Evolutionary conservation across 2,888 invertebrate species (phyloP), one percentile per base, ranked within the genome.

Genomic region (Caenorhabditis becei): DNA sequence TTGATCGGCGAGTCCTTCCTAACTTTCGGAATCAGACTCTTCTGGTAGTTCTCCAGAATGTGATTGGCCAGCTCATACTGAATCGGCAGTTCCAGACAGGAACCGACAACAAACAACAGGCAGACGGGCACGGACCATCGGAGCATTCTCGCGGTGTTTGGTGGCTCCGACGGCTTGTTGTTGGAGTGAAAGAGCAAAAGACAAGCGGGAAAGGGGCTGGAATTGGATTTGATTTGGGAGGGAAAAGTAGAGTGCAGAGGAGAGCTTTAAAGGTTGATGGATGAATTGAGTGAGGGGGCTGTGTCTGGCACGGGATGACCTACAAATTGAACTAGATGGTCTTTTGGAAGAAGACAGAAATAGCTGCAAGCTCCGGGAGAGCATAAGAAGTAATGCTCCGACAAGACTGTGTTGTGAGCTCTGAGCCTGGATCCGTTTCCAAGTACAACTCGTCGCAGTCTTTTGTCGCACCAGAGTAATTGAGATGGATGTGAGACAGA

Each of bases 1-100:
- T 80, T 79, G 5, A 84, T 82, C 16, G 81, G 71, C 14, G 67
- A 51, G 8, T 56, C 56, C 37, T 66, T 70, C 23, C 20, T 49
- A 11, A 77, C 59, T 53, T 72, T 77, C 16, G 84, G 84, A 24
- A 82, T 80, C 23, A 84, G 18, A 10, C 63, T 61, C 37, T 81
- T 81, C 35, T 80, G 77, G 56, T 84, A 84, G 35, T 65, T 66
- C 23, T 49, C 59, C 61, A 82, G 24, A n/a, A 83, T 77, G 41
- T 70, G 63, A 24, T 79, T 59, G 3, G 75, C 83, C 32, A 83
- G 26, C 41, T 82, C 62, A 41, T 83, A 83, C 28, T 83, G 83
- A 14, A 65, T 63, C 5, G 80, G 80, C 11, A 65, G 26, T 14
- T 79, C 37, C 47, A 51, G 24, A 59, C 32, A 47, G 10, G 35